These are phyloP conservation scores for Cephus runcator DNA, from an alignment of 2,888 invertebrate genomes.

Conservation along the genomic window DNA sequence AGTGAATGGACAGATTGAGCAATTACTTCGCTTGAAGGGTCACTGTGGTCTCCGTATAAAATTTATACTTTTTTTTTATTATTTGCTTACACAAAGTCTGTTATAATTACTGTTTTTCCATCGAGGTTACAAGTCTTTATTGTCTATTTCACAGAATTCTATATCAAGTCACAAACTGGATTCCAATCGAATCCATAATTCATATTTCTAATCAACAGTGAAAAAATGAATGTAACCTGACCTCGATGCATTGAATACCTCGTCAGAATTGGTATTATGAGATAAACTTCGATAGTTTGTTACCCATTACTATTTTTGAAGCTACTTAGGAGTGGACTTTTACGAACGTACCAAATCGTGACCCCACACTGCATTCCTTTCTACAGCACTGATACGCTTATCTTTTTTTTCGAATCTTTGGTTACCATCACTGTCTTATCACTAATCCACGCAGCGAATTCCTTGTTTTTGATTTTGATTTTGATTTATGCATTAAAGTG, in stretches of 20 bases:
- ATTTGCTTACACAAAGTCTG: neutral
- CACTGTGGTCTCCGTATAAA: neutral
- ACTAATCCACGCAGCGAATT: too few relatives aligned
- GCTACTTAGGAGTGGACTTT: neutral
- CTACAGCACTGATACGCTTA: neutral
- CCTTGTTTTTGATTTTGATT: too few relatives aligned
- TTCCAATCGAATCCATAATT: neutral
- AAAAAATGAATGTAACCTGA: neutral
- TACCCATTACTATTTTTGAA: neutral
- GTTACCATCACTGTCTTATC: too few relatives aligned
- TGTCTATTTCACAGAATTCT: too few relatives aligned
- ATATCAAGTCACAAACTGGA: neutral
- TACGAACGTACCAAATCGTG: neutral
- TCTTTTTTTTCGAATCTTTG: too few relatives aligned
- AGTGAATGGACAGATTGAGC: neutral
- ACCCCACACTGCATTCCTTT: neutral
- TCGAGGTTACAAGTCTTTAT: neutral
- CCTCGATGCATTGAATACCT: neutral
- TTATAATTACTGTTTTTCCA: neutral
- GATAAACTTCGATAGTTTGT: neutral
- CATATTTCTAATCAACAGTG: neutral
- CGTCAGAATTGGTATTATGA: neutral
- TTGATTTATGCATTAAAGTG: neutral
- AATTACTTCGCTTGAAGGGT: neutral
- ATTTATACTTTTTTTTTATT: neutral